Evolutionary conservation across 2,888 invertebrate species (phyloP).

Genomic region (Tiphia femorata): DNA sequence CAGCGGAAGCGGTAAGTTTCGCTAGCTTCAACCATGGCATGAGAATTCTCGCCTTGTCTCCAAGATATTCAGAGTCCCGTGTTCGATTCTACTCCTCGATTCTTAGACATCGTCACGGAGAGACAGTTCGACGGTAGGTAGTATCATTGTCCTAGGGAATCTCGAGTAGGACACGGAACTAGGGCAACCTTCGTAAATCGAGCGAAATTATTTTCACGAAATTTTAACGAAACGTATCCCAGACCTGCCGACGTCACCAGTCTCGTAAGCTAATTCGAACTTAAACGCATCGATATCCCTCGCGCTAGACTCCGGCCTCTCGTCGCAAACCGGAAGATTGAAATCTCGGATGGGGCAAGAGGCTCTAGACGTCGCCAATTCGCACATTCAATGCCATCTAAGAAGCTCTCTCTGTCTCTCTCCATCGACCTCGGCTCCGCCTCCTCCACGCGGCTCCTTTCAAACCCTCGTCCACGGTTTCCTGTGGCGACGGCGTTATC

Average conservation of each 20-base stretch:
- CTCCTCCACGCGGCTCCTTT: slow-evolving; percentile 16
- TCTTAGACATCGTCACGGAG: too few relatives aligned
- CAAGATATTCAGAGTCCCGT: not conserved
- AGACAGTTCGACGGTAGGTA: too few relatives aligned
- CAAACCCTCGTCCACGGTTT: slow-evolving; percentile 44
- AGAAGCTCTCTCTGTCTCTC: slow-evolving; percentile 35
- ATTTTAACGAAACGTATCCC: too few relatives aligned
- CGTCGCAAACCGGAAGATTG: too few relatives aligned
- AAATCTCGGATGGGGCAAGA: slow-evolving; percentile 18
- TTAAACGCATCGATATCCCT: too few relatives aligned
- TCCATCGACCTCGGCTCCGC: slow-evolving; percentile 4
- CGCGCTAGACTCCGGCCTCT: too few relatives aligned
- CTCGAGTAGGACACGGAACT: too few relatives aligned
- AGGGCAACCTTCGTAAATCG: too few relatives aligned
- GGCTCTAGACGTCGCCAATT: slow-evolving; percentile 52
- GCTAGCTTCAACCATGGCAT: slow-evolving; percentile 10
- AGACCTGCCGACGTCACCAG: too few relatives aligned
- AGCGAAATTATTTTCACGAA: too few relatives aligned
- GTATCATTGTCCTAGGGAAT: too few relatives aligned
- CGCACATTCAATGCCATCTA: slow-evolving; percentile 57
- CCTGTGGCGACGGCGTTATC: slow-evolving; percentile 50
- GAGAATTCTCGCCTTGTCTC: slow-evolving; percentile 36
- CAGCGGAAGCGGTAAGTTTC: slow-evolving; percentile 11
- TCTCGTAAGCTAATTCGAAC: too few relatives aligned
- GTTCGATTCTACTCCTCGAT: slow-evolving; percentile 6